Evolutionary conservation across 2,888 invertebrate genomes (phyloP), one percentile per base, ranked within the genome.

Genomic region (Diloba caeruleocephala): DNA sequence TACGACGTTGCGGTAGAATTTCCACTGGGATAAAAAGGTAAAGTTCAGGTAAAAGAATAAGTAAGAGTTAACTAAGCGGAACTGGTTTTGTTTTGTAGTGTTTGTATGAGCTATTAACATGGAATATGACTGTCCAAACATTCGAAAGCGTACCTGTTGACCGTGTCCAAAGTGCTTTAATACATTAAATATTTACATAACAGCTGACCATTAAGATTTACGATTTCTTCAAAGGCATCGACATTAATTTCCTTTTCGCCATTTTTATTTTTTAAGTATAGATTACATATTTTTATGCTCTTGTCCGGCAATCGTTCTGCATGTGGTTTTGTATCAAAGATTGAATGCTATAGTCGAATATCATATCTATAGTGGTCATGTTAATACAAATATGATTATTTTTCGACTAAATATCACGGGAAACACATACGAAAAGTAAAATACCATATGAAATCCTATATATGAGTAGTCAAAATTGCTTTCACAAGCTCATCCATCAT

Each of bases 141-240:
- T 71, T 76, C 53, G 78, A 78, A 78, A 78, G 78, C 21, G 21
- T 71, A 66, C 61, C 41, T 46, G 43, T 29, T 26, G 13, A 55
- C 51, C 65, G 53, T 60, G 44, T 49, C 65, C 42, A 45, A 55
- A 50, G 28, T 21, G 38, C 59, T 59, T 62, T 53, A 60, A 48
- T 46, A 60, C 59, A 43, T 67, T 52, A 52, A 44, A 55, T 66
- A 76, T 76, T 74, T 59, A 71, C 72, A 72, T 76, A 76, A 75
- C 67, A 57, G 36, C 58, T 43, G 21, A 6, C 49, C 28, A 43
- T 61, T 12, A 45, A 7, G 31, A 58, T 71, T 63, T 60, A 66
- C 26, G 62, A 50, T 58, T 53, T 59, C 45, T 60, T 62, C 31
- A 36, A 50, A 56, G 34, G 34, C 32, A 21, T 33, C 12, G 37